Percentiles rank a stretch among this genome's conserved stretches.
phyloP scores from a whole-genome alignment of 2,888 invertebrate species.

The Clanis bilineata region DNA sequence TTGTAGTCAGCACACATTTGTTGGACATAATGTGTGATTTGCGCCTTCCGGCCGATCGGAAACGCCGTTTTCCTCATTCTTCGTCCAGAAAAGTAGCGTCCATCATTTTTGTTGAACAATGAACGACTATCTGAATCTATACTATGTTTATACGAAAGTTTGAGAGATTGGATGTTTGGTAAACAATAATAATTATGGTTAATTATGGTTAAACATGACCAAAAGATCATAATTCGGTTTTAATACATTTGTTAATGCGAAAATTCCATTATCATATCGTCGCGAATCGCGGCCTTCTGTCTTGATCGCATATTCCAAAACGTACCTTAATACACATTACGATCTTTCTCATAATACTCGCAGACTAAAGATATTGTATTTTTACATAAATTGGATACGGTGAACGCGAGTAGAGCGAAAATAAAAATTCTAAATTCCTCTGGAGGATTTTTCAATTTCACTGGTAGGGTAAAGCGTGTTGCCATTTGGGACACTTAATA shows the following conservation, averaged over 20 bases:
- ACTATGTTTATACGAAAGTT: no score
- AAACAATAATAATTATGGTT: no score
- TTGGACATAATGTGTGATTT: slow-evolving; percentile 1
- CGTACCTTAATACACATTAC: no score
- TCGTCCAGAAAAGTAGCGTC: background rate
- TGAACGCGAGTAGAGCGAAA: background rate
- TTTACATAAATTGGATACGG: background rate
- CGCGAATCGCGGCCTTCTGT: no score
- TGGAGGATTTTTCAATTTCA: slow-evolving; percentile 4
- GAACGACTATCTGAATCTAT: background rate
- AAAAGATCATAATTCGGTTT: no score
- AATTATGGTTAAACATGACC: no score
- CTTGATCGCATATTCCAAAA: no score
- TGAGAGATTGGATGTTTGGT: no score
- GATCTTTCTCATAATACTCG: background rate
- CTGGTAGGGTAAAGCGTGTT: background rate
- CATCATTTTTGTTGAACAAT: background rate
- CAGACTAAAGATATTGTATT: background rate
- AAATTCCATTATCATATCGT: no score
- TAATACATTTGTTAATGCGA: no score
- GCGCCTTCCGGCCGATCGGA: slow-evolving; percentile 11
- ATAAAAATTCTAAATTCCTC: background rate
- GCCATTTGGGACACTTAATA: background rate
- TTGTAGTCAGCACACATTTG: background rate
- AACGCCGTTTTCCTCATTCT: slow-evolving; percentile 9